Conservation (phyloP, 2,888 invertebrate species). For the Zaprionus bogoriensis region DNA sequence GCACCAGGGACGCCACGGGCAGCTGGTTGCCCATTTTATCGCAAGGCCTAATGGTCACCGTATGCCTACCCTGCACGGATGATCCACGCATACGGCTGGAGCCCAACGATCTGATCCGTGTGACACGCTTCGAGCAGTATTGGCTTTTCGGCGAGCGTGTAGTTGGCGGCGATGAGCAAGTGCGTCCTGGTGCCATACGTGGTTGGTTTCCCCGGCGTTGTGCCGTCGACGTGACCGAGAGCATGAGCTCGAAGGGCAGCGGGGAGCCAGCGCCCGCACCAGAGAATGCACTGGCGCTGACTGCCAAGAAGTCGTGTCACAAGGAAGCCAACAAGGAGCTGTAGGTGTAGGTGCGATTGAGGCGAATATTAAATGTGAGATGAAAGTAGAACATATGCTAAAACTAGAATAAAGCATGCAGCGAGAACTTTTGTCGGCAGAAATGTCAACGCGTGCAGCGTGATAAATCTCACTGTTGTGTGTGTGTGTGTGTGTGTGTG, state of each 20-base stretch:
- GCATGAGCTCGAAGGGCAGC: background rate
- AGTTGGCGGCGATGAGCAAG: slow-evolving; percentile 12
- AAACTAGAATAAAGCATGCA: background rate
- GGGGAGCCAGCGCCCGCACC: background rate
- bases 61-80: slow-evolving; percentile 91
- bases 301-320: background rate
- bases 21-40: slow-evolving; percentile 89
- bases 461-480: background rate
- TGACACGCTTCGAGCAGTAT: slow-evolving; percentile 92
- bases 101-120: slow-evolving; percentile 88
- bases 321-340: no score
- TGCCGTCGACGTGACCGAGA: slow-evolving; percentile 85
- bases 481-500: no score
- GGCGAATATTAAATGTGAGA: no score
- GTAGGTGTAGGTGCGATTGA: no score
- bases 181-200: slow-evolving; percentile 83
- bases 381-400: no score
- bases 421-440: background rate
- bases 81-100: slow-evolving; percentile 90
- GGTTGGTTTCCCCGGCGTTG: slow-evolving; percentile 96
- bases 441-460: background rate
- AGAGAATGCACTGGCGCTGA: background rate
- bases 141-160: slow-evolving; percentile 93
- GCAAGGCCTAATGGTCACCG: slow-evolving; percentile 87
- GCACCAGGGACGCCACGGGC: slow-evolving; percentile 87